These are phyloP conservation scores for Plotosus lineatus DNA, from an alignment of 2,113 vertebrate genomes.

Conservation along the genomic window DNA sequence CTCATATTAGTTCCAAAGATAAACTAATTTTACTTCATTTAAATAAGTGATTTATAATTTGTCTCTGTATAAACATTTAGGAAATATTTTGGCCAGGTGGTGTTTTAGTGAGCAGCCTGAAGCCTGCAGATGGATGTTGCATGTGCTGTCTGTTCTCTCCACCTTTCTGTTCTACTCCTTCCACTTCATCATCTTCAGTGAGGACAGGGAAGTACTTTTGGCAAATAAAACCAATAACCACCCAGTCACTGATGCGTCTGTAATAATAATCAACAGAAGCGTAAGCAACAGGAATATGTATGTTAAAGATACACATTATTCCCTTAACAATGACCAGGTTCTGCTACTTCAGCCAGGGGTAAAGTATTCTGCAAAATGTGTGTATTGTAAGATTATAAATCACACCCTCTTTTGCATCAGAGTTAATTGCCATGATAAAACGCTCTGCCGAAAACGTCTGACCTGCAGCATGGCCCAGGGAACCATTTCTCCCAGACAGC, in stretches of 20 bases:
- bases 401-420: background rate
- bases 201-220: background rate
- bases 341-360: too few relatives aligned
- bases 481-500: background rate
- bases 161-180: background rate
- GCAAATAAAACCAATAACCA: too few relatives aligned
- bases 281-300: too few relatives aligned
- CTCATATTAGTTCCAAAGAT: too few relatives aligned
- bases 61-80: too few relatives aligned
- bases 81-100: background rate
- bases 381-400: background rate
- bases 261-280: too few relatives aligned
- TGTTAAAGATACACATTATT: too few relatives aligned
- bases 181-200: background rate
- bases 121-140: background rate
- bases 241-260: too few relatives aligned
- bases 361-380: too few relatives aligned
- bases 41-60: too few relatives aligned
- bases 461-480: background rate
- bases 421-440: constrained; percentile 1
- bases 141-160: background rate
- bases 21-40: too few relatives aligned
- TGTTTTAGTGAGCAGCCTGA: background rate
- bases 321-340: too few relatives aligned
- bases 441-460: background rate